A percentile compares a stretch with the other conserved stretches of the same genome.
Evolutionary conservation across 2,113 vertebrate species (phyloP).

Genomic region (Menidia beryllina): DNA sequence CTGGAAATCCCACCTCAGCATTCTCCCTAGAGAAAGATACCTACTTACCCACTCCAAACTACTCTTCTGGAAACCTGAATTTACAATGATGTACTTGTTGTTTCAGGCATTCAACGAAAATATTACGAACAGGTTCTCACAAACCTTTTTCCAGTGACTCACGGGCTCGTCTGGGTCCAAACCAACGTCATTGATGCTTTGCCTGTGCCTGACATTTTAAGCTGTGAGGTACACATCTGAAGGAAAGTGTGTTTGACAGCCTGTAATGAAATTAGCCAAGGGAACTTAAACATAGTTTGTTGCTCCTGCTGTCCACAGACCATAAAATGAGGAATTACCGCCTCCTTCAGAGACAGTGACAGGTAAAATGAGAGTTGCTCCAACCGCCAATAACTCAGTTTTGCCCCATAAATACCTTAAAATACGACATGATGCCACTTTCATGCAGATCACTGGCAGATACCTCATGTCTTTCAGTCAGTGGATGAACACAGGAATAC

Average conservation of each 20-base stretch:
- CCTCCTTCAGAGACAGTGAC: conserved; percentile 19
- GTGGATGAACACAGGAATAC: conserved; percentile 21
- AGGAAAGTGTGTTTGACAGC: conserved; percentile 55
- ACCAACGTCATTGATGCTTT: conserved; percentile 38
- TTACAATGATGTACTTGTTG: no score
- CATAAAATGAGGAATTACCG: conserved; percentile 56
- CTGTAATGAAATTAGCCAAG: conserved; percentile 60
- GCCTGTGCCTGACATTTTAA: conserved; percentile 39
- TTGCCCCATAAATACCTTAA: conserved; percentile 12
- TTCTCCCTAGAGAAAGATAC: no score
- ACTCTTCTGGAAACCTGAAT: no score
- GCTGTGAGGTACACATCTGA: conserved; percentile 33
- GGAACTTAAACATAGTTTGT: conserved; percentile 50
- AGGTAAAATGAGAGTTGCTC: conserved; percentile 21
- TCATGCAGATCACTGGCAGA: conserved; percentile 51
- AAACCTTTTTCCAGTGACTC: no score
- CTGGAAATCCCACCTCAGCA: no score
- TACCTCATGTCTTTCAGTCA: conserved; percentile 53
- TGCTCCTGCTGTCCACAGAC: conserved; percentile 33
- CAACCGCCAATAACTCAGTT: conserved; percentile 28
- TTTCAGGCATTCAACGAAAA: no score
- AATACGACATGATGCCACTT: conserved; percentile 25
- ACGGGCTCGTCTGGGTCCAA: no score
- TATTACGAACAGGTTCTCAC: no score
- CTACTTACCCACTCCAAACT: no score